Evolutionary conservation across 2,888 invertebrate species (phyloP).

Genomic region (Margaritifera margaritifera): DNA sequence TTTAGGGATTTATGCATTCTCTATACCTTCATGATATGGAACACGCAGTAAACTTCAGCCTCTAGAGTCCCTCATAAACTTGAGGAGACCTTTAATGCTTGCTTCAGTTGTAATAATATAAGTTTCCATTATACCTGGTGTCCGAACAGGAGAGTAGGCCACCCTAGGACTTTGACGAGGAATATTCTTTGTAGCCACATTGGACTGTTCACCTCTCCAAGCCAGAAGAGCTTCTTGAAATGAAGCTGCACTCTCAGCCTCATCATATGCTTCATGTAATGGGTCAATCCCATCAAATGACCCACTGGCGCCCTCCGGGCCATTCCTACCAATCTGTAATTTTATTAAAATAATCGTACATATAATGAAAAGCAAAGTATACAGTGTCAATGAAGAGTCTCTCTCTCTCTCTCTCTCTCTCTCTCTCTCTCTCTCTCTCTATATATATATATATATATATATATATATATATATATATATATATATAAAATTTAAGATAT

Average conservation of each 20-base stretch:
- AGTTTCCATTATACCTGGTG: constrained; percentile 41
- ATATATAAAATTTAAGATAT: too few species aligned
- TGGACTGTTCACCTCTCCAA: constrained; percentile 52
- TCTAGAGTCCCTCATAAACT: too few species aligned
- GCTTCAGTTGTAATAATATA: neutral
- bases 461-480: too few species aligned
- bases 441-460: too few species aligned
- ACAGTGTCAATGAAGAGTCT: too few species aligned
- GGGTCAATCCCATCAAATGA: constrained; percentile 47
- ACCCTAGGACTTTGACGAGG: neutral
- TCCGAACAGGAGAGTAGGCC: constrained; percentile 41
- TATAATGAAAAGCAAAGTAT: neutral
- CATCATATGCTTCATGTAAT: constrained; percentile 66
- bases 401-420: too few species aligned
- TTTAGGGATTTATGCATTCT: too few species aligned
- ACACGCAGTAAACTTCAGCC: too few species aligned
- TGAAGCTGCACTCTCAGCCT: constrained; percentile 67
- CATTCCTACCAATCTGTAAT: constrained; percentile 35
- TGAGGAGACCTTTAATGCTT: too few species aligned
- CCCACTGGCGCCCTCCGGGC: constrained; percentile 59
- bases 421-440: too few species aligned
- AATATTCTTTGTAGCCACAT: neutral
- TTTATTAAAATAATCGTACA: neutral
- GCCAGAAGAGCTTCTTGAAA: constrained; percentile 69
- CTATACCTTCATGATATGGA: too few species aligned